Evolutionary conservation across 2,888 invertebrate species (phyloP), one percentile per base, ranked within the genome.

Genomic region (Oscheius sp.): DNA sequence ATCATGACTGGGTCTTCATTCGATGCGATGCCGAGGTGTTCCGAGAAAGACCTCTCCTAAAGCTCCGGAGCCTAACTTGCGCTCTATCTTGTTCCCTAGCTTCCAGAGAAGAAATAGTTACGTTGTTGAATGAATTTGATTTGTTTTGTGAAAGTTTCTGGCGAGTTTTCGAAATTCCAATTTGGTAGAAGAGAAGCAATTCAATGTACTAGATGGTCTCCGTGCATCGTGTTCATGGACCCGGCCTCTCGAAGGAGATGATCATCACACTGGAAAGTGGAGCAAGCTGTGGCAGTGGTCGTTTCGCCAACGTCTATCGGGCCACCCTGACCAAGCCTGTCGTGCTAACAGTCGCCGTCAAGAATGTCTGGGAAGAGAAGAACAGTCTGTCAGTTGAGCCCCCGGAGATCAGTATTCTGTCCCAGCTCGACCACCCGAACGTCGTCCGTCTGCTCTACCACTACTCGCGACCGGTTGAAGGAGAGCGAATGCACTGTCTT

Each of bases 271-370:
- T 68, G 55, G 55, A 55, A 37, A 79, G 72, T 7, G 75, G 74
- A 10, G 55, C 47, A 51, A 13, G 76, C 42, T 79, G 78, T 65
- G 81, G 81, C 32, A 82, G 79, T 70, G 86, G 86, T 21, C 80
- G 83, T 10, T 86, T 86, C 70, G 78, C 82, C 59, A 85, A 85
- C 58, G 86, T 86, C 37, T 86, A 82, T 68, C 66, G 70, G 11
- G 80, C 80, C n/a, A 70, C 57, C 32, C 37, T 85, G 72, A 77
- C 62, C 1, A n/a, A 70, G 0, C 86, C 86, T 3, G 42, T 59
- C 29, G 48, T 66, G 51, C 76, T 66, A 62, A 72, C 62, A 9
- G 78, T 86, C 33, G 86, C 85, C 7, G 77, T 86, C 53, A 86
- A 86, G 59, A 84, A 84, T 71, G 80, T 79, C 33, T 85, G 85